These are phyloP conservation scores for Watsonalla binaria DNA, from an alignment of 2,888 invertebrate genomes.

Conservation along the genomic window DNA sequence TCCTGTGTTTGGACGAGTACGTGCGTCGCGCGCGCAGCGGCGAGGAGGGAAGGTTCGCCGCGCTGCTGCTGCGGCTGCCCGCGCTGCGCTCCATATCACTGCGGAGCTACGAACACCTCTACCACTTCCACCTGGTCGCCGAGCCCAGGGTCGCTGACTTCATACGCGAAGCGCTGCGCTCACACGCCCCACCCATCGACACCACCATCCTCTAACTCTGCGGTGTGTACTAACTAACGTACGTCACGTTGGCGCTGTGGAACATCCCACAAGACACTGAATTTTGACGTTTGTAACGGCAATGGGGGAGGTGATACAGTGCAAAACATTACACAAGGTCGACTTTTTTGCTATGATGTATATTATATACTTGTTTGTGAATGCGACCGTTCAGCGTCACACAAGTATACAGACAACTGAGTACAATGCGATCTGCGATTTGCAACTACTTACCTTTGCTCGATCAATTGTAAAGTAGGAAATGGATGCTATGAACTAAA, in stretches of 20 bases:
- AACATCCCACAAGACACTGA: too few species aligned
- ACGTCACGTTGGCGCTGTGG: not conserved
- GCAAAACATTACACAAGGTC: too few species aligned
- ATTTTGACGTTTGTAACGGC: too few species aligned
- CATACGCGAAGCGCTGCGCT: slow-evolving; percentile 86
- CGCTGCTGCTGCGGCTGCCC: slow-evolving; percentile 92
- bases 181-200: slow-evolving; percentile 79
- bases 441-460: too few species aligned
- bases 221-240: not conserved
- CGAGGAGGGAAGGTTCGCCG: slow-evolving; percentile 97
- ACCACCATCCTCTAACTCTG: slow-evolving; percentile 46
- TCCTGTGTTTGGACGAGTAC: slow-evolving; percentile 97
- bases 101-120: slow-evolving; percentile 96
- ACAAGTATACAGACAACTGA: too few species aligned
- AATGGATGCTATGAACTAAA: too few species aligned
- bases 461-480: too few species aligned
- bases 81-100: slow-evolving; percentile 94
- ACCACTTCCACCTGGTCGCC: slow-evolving; percentile 94
- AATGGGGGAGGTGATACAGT: too few species aligned
- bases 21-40: slow-evolving; percentile 91
- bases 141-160: slow-evolving; percentile 92
- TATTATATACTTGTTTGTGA: too few species aligned
- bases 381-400: too few species aligned
- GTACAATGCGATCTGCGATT: too few species aligned
- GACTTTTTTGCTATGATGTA: too few species aligned